phyloP scores from a whole-genome alignment of 1,140 invertebrate species.

The Brachystomella parvula region DNA sequence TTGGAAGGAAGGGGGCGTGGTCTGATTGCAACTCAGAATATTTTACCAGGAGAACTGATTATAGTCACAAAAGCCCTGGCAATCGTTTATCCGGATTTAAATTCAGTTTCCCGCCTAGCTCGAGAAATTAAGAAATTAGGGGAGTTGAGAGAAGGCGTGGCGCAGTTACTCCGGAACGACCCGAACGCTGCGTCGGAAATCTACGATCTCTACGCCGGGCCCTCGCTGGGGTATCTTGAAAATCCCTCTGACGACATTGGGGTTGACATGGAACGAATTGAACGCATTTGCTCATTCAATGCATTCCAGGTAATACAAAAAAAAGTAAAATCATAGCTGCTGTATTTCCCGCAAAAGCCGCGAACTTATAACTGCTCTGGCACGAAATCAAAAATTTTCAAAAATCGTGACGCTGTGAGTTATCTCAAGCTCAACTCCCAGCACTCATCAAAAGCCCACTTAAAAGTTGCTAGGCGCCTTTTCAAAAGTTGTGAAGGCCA shows the following conservation, averaged over 20 bases:
- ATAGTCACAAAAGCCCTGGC: neutral
- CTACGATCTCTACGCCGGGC: conserved; percentile 4
- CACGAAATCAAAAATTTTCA: neutral
- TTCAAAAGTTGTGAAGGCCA: too few species aligned
- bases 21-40: neutral
- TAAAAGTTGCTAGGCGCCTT: too few species aligned
- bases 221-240: neutral
- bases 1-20: neutral
- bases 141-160: neutral
- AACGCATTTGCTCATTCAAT: conserved; percentile 4
- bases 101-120: neutral
- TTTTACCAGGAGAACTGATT: neutral
- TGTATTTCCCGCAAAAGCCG: neutral
- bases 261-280: conserved; percentile 9
- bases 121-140: neutral
- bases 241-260: neutral
- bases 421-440: neutral
- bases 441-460: too few species aligned
- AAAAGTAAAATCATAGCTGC: neutral
- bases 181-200: neutral
- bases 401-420: neutral
- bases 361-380: neutral
- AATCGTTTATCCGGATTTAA: neutral
- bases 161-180: neutral
- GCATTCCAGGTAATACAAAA: neutral